Evolutionary conservation across 2,888 invertebrate species (phyloP), one percentile per base, ranked within the genome.

Genomic region (Trilocha varians): DNA sequence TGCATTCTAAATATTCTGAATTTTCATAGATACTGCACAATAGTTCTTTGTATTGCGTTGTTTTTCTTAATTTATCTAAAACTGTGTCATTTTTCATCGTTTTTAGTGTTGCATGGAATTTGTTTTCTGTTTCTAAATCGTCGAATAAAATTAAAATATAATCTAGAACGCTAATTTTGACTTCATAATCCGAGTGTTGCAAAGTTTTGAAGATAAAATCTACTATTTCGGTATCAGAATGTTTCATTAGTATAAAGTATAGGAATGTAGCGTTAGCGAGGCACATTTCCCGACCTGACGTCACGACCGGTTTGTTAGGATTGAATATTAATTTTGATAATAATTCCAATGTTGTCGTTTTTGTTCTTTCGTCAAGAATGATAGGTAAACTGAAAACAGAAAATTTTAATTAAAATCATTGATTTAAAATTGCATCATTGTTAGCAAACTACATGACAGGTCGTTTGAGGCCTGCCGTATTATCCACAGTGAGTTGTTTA

Each of bases 1-100:
- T 62, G 43, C 78, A 78, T 48, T 80, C 78, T 8, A 68, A 49
- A 48, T 78, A 77, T 38, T 57, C 54, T 13, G 43, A 53, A 6
- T 44, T 50, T 25, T 62, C 59, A 1, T 77, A 42, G 5, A 70
- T 43, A 3, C 55, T 25, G 42, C 66, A 66, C 4, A 82, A 47
- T 1, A 48, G 37, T 13, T 51, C 36, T n/a, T 63, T 49, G 37
- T 70, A 75, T 2, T 52, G 40, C 0, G 47, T 9, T 16, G 58
- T 46, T 5, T 40, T 42, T 33, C 45, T 51, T 3, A 74, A 44
- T n/a, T 40, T 14, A 1, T 41, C n/a, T 4, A 67, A 37, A 2
- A 55, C 42, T 2, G 47, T 38, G 43, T 42, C 45, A 5, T 63
- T 48, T 0, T 46, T 38, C 5, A 66, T 45, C 9, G 40, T 25